Evolutionary conservation across 2,888 invertebrate genomes (phyloP).

Genomic region (Liopterus haemorrhoidalis): DNA sequence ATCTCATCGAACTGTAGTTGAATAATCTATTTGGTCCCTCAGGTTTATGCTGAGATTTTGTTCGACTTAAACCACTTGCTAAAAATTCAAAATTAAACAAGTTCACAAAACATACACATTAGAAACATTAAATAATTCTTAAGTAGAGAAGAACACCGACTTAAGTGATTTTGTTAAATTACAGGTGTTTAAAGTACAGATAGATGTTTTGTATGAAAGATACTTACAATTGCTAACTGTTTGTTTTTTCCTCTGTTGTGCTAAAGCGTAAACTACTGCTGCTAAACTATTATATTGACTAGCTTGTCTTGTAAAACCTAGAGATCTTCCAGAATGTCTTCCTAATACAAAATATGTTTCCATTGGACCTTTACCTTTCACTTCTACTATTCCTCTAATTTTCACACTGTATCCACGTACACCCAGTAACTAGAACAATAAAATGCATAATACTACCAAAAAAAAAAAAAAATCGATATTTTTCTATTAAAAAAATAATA

Average conservation of each 20-base stretch:
- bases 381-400: slow-evolving; percentile 77
- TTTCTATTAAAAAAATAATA: slow-evolving; percentile 2
- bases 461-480: background rate
- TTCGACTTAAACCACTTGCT: slow-evolving; percentile 36
- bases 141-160: too few species aligned
- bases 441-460: background rate
- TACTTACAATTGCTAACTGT: slow-evolving; percentile 46
- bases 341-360: slow-evolving; percentile 87
- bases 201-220: background rate
- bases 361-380: slow-evolving; percentile 95
- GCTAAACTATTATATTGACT: slow-evolving; percentile 74
- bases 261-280: slow-evolving; percentile 82
- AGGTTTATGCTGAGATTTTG: slow-evolving; percentile 41
- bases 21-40: slow-evolving; percentile 39
- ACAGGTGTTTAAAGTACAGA: too few species aligned
- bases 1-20: slow-evolving; percentile 54
- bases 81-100: slow-evolving; percentile 4
- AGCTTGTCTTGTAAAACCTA: slow-evolving; percentile 58
- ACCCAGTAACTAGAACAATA: slow-evolving; percentile 59
- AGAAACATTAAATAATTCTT: slow-evolving; percentile 3
- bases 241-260: slow-evolving; percentile 73
- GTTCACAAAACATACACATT: slow-evolving; percentile 1
- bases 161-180: too few species aligned
- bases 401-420: slow-evolving; percentile 67
- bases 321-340: slow-evolving; percentile 53